phyloP scores from a whole-genome alignment of 2,113 vertebrate genomes.

The Podiceps cristatus region DNA sequence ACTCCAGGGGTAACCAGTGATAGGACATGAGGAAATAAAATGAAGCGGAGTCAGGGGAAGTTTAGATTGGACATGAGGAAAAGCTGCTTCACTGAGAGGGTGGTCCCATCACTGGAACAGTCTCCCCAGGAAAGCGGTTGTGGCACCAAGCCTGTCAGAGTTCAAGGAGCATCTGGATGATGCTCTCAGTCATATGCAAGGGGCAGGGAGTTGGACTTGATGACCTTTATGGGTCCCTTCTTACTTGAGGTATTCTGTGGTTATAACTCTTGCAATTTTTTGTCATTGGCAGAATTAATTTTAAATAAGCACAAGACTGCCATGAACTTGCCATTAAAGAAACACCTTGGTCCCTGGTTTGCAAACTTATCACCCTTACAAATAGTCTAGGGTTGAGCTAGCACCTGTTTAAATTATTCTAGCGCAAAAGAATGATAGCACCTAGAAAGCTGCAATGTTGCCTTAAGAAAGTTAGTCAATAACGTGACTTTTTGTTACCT shows the following conservation, averaged over 20 bases:
- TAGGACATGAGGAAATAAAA: neutral
- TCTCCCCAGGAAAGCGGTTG: neutral
- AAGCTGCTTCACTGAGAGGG: neutral
- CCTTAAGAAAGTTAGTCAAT: neutral
- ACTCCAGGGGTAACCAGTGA: neutral
- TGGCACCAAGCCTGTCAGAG: neutral
- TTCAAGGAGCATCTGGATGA: neutral
- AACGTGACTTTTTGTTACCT: neutral
- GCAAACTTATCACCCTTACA: neutral
- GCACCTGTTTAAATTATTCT: neutral
- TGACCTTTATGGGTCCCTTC: neutral
- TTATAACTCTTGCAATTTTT: neutral
- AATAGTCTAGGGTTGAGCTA: neutral
- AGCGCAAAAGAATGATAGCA: neutral
- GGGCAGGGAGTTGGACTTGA: neutral
- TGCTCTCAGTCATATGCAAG: neutral
- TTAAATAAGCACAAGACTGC: neutral
- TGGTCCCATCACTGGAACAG: neutral
- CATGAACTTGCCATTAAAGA: neutral
- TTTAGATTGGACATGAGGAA: neutral
- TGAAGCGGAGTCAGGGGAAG: neutral
- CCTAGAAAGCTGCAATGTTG: neutral
- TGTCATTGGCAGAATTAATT: neutral
- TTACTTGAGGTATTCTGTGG: neutral
- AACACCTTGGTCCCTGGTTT: neutral